Conservation (phyloP, 2,888 invertebrate species). For the Acronicta leporina region DNA sequence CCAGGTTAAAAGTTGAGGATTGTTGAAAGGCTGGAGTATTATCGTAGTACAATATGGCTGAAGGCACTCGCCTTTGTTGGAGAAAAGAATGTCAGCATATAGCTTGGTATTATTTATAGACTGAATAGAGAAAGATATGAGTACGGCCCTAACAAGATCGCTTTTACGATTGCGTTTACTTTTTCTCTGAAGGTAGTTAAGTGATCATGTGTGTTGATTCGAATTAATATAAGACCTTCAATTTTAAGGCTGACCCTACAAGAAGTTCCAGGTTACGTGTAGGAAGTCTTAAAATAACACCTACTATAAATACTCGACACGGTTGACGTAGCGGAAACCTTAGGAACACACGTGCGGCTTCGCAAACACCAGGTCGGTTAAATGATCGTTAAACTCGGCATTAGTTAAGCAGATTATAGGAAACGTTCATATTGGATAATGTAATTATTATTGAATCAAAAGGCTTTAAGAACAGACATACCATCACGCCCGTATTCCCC, state of each 20-base stretch:
- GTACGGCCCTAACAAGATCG: no score
- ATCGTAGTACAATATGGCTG: neutral
- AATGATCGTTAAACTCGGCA: slow-evolving; percentile 12
- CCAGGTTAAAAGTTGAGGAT: neutral
- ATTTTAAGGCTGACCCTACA: slow-evolving; percentile 22
- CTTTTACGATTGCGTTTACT: no score
- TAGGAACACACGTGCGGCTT: slow-evolving; percentile 48
- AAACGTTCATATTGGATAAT: slow-evolving; percentile 21
- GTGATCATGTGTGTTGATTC: no score
- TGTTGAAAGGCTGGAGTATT: slow-evolving; percentile 7
- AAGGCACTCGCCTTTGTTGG: slow-evolving; percentile 1
- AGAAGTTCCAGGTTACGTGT: slow-evolving; percentile 29
- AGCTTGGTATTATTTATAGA: no score
- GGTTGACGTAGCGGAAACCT: slow-evolving; percentile 42
- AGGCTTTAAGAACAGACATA: no score
- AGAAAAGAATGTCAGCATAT: no score
- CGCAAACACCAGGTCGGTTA: slow-evolving; percentile 39
- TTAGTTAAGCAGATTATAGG: slow-evolving; percentile 29
- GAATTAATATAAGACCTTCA: neutral
- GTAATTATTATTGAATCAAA: neutral
- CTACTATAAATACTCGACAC: slow-evolving; percentile 39
- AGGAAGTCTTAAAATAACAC: slow-evolving; percentile 16
- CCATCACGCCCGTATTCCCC: no score
- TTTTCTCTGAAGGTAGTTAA: no score
- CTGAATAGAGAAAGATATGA: no score